Evolutionary conservation across 2,888 invertebrate species (phyloP).

Genomic region (Drosophila prolongata): DNA sequence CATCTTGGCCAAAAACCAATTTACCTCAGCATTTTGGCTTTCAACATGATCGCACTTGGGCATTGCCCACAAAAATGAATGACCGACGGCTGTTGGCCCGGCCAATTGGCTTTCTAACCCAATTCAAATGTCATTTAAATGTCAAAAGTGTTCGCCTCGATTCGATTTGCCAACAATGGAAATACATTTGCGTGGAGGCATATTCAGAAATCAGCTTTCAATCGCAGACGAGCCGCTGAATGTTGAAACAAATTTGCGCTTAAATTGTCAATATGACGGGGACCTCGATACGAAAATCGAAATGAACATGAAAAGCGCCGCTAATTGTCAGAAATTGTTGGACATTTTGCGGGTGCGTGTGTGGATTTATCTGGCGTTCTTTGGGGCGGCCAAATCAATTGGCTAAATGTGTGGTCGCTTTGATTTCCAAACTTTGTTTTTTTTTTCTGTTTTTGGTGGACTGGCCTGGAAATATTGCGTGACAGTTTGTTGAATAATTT

Average conservation of each 20-base stretch:
- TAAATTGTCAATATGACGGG: slow-evolving; percentile 74
- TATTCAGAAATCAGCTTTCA: slow-evolving; percentile 40
- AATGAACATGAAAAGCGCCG: slow-evolving; percentile 74
- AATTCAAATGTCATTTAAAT: slow-evolving; percentile 72
- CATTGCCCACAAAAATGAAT: slow-evolving; percentile 24
- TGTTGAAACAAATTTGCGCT: slow-evolving; percentile 77
- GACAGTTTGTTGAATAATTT: slow-evolving; percentile 81
- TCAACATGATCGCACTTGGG: slow-evolving; percentile 40
- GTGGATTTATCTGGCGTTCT: slow-evolving; percentile 53
- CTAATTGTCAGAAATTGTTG: slow-evolving; percentile 81
- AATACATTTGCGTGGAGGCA: slow-evolving; percentile 56
- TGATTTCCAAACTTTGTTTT: slow-evolving; percentile 57
- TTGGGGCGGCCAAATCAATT: slow-evolving; percentile 57
- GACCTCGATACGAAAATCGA: slow-evolving; percentile 35
- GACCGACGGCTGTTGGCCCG: slow-evolving; percentile 14
- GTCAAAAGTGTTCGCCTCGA: slow-evolving; percentile 60
- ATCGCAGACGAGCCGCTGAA: slow-evolving; percentile 53
- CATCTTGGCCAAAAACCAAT: slow-evolving; percentile 1
- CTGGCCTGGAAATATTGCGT: slow-evolving; percentile 64
- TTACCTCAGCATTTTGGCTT: slow-evolving; percentile 21
- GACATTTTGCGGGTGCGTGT: slow-evolving; percentile 62
- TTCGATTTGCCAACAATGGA: slow-evolving; percentile 67
- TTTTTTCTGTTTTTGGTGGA: slow-evolving; percentile 9
- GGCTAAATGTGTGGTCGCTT: slow-evolving; percentile 63
- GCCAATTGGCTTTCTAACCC: slow-evolving; percentile 49